A percentile compares a stretch with the other conserved stretches of the same genome.
Conservation (phyloP, 2,797 vertebrate genomes). For the Hippopotamyrus pictus region DNA sequence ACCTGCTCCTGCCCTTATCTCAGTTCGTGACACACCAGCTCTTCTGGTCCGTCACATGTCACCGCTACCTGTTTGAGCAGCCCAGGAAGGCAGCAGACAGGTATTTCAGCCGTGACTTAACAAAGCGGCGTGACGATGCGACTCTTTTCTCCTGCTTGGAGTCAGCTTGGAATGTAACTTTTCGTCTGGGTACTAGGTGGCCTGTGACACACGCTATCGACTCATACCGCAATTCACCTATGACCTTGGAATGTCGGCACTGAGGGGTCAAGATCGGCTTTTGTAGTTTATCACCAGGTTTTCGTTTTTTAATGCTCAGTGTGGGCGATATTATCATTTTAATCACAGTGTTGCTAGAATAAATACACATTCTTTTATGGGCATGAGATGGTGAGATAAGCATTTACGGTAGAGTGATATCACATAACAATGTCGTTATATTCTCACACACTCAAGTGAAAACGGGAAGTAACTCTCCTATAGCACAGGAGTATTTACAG, state of each 20-base stretch:
- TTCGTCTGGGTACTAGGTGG: neutral
- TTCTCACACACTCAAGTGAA: neutral
- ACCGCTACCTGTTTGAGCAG: neutral
- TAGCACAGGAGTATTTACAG: neutral
- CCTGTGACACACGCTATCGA: neutral
- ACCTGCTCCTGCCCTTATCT: neutral
- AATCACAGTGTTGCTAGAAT: constrained; percentile 16
- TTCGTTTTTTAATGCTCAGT: neutral
- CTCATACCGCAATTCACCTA: neutral
- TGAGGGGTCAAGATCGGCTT: neutral
- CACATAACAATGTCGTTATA: neutral
- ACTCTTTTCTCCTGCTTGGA: neutral
- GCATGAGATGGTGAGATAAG: neutral
- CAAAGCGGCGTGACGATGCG: neutral
- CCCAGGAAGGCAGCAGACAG: neutral
- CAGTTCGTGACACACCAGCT: neutral
- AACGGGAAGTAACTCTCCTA: neutral
- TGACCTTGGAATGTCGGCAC: neutral
- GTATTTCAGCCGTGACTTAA: neutral
- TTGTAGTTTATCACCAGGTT: neutral
- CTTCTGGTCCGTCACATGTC: neutral
- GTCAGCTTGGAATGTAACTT: neutral
- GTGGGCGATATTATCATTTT: neutral
- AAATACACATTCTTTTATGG: neutral
- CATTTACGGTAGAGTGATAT: neutral